Evolutionary conservation across 1,140 invertebrate species (phyloP).

Genomic region (Argopecten irradians): DNA sequence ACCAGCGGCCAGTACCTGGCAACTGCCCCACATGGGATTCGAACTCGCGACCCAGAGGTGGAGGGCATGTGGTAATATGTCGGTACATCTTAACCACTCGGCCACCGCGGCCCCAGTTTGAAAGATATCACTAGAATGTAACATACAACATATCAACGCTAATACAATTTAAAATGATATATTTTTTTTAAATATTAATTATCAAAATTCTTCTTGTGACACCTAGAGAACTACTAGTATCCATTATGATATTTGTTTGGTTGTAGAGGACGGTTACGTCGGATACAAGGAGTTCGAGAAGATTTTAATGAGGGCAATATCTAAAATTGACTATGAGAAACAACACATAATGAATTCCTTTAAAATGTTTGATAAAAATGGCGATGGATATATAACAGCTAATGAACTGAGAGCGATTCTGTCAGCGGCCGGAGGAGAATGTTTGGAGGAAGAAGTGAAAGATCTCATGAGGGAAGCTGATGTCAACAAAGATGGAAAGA

Average conservation of each 20-base stretch:
- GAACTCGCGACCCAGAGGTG: too few species aligned
- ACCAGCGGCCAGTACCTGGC: too few species aligned
- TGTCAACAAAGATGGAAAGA: slow-evolving; percentile 45
- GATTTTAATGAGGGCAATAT: background rate
- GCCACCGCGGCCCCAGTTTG: too few species aligned
- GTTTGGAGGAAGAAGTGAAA: slow-evolving; percentile 34
- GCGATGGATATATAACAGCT: slow-evolving; percentile 42
- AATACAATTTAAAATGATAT: too few species aligned
- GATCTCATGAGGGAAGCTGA: slow-evolving; percentile 44
- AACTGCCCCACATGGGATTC: too few species aligned
- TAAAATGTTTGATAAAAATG: slow-evolving; percentile 45
- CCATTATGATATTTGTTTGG: too few species aligned
- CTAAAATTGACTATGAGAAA: slow-evolving; percentile 38
- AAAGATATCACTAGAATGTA: too few species aligned
- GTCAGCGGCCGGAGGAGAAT: slow-evolving; percentile 2
- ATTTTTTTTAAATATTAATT: background rate
- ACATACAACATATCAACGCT: too few species aligned
- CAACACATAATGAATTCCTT: slow-evolving; percentile 37
- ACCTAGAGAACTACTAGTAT: background rate
- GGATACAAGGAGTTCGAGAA: slow-evolving; percentile 24
- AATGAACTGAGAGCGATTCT: slow-evolving; percentile 35
- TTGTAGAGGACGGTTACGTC: slow-evolving; percentile 30
- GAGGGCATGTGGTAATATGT: too few species aligned
- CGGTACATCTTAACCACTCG: too few species aligned
- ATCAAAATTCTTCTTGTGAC: background rate